Base-by-base conservation (phyloP, 2,797 vertebrate species). In the Microctenopoma lineatum region DNA sequence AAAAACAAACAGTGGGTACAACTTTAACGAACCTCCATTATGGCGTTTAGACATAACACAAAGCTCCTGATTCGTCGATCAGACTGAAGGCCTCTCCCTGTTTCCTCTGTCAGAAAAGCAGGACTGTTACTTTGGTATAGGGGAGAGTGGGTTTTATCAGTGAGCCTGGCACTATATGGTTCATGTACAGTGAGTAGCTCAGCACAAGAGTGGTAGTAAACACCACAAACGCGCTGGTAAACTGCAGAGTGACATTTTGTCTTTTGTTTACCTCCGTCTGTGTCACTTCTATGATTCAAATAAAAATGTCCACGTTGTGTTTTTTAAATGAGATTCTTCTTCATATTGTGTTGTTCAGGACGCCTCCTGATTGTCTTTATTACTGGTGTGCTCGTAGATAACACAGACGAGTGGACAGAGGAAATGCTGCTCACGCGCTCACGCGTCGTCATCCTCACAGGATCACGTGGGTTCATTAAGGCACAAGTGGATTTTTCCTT, bases 401-500 rank as follows among this genome's bases (percentile, higher is more conserved):
- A 84, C 68, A 76, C 45, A 44, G 44, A 52, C 13, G 38, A 70
- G 67, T 46, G 59, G 69, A 81, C 42, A 34, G 39, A 70, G 32
- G 62, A 72, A 67, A 52, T 3, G 0, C 18, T 70, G 27, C 68
- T 55, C 54, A 55, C 81, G 82, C 77, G 84, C 89, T 87, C 84
- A 73, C 79, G 88, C 58, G 75, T 87, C 80, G 87, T 27, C 59
- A 48, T 80, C 54, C 79, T 87, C 92, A 75, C 91, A 93, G 83
- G 92, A 93, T 87, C 52, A 21, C n/a, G 51, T 50, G 74, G 84
- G 90, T 93, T 91, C 91, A 90, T 90, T 97, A 98, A 98, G 97
- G 97, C 97, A 98, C 96, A 51, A 59, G 93, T 92, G 94, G 92
- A 92, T 94, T 94, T 93, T 95, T 94, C 95, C 92, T 95, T 93